A percentile compares a stretch with the other conserved stretches of the same genome.
Conservation (phyloP, 2,888 invertebrate genomes). For the Ennomos fuscantarius region DNA sequence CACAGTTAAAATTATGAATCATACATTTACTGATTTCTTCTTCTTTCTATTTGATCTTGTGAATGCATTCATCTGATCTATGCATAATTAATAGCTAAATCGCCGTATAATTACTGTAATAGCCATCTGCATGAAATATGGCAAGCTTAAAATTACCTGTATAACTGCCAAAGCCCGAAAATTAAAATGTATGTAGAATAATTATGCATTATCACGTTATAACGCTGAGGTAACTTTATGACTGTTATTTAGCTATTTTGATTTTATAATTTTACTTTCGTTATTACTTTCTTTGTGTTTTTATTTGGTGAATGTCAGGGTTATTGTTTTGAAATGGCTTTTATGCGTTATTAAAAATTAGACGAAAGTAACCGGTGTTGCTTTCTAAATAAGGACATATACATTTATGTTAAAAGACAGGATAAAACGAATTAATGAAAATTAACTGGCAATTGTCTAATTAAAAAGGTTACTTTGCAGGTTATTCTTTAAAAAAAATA, state of each 20-base stretch:
- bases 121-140: constrained; percentile 20
- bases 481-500: too few species aligned
- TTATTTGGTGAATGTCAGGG: constrained; percentile 9
- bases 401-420: too few species aligned
- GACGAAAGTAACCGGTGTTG: background rate
- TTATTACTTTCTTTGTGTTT: constrained; percentile 22
- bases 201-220: constrained; percentile 12
- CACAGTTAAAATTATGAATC: too few species aligned
- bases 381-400: constrained; percentile 6
- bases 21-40: too few species aligned
- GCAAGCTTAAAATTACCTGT: constrained; percentile 3
- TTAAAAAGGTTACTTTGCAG: too few species aligned
- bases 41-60: too few species aligned
- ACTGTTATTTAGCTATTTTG: constrained; percentile 19
- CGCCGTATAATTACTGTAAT: constrained; percentile 7
- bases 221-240: constrained; percentile 20
- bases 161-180: constrained; percentile 13
- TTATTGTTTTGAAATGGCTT: constrained; percentile 19
- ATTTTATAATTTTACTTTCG: constrained; percentile 26
- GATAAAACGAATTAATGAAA: too few species aligned
- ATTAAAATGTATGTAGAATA: constrained; percentile 11
- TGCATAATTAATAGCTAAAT: too few species aligned
- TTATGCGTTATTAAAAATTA: constrained; percentile 1
- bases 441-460: too few species aligned
- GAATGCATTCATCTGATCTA: too few species aligned